Percentiles rank a stretch among this genome's conserved stretches.
Conservation (phyloP, 2,113 vertebrate species). For the Thalassarche chlororhynchos region DNA sequence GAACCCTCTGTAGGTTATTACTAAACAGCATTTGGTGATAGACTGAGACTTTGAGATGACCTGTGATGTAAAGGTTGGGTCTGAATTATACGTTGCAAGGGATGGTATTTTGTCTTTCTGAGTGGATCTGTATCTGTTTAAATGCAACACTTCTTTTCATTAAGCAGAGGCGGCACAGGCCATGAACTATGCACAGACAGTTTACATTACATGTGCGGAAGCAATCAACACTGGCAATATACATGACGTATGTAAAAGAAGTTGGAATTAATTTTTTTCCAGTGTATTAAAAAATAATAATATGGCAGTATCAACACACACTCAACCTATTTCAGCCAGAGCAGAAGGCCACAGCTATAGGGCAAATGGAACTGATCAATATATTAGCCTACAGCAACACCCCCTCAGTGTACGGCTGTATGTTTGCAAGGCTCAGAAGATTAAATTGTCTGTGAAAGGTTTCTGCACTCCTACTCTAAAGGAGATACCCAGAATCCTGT, state of each 20-base stretch:
- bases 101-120: slow-evolving; percentile 64
- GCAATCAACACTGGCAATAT: slow-evolving; percentile 71
- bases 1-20: slow-evolving; percentile 55
- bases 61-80: slow-evolving; percentile 66
- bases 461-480: slow-evolving; percentile 60
- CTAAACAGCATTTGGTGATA: slow-evolving; percentile 30
- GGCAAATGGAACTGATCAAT: slow-evolving; percentile 62
- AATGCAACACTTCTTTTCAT: slow-evolving; percentile 72
- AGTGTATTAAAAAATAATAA: slow-evolving; percentile 77
- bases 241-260: slow-evolving; percentile 71
- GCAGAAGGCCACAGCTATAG: slow-evolving; percentile 53
- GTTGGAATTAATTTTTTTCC: slow-evolving; percentile 68
- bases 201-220: slow-evolving; percentile 72
- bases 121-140: slow-evolving; percentile 68
- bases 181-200: slow-evolving; percentile 64
- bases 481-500: slow-evolving; percentile 65
- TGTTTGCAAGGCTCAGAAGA: slow-evolving; percentile 50
- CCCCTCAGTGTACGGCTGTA: slow-evolving; percentile 15
- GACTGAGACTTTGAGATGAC: slow-evolving; percentile 62
- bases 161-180: slow-evolving; percentile 52
- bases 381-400: slow-evolving; percentile 40
- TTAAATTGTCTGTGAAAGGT: slow-evolving; percentile 73
- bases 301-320: slow-evolving; percentile 67
- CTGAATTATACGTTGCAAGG: slow-evolving; percentile 59
- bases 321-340: slow-evolving; percentile 67